Evolutionary conservation across 1,140 invertebrate species (phyloP), one percentile per base, ranked within the genome.

Genomic region (Trissolcus basalis): DNA sequence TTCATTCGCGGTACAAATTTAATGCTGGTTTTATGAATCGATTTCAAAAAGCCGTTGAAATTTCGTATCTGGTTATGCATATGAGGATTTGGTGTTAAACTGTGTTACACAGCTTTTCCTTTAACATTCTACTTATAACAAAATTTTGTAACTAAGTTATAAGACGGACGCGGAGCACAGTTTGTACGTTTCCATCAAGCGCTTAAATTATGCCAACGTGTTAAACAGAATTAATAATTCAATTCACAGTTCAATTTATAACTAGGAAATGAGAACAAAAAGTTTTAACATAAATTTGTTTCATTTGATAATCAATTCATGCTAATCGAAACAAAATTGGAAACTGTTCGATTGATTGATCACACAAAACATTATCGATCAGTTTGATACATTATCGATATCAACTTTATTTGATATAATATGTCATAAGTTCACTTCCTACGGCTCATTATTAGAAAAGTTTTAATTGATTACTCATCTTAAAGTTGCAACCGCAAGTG

Each of bases 371-470:
- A 43, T 60, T 60, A 12, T 27, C 19, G 19, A 56, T 70, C 16
- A n/a, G 19, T 12, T 47, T 53, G 47, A 48, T 67, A 61, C 53
- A 73, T 65, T 41, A 54, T n/a, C n/a, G n/a, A 60, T 67, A 48
- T 45, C 45, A 67, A 67, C 47, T 67, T 67, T 45, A 61, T 67
- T 74, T 74, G 63, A 67, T 63, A 74, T 61, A 67, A 74, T 74
- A 74, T 67, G 63, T 74, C 71, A 64, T 19, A 63, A 58, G 15
- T 63, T 74, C 64, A n/a, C 68, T 63, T 35, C 43, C 56, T 56
- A 41, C 49, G 27, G 55, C 8, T n/a, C 63, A 58, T 74, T 74
- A 74, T 74, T 74, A 68, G 71, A 74, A 74, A 74, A 74, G 71
- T 74, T 74, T 68, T 58, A 55, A 61, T 61, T 39, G 56, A 74